Base-by-base conservation (phyloP, 1,140 invertebrate species). In the Temnothorax curvispinosus region DNA sequence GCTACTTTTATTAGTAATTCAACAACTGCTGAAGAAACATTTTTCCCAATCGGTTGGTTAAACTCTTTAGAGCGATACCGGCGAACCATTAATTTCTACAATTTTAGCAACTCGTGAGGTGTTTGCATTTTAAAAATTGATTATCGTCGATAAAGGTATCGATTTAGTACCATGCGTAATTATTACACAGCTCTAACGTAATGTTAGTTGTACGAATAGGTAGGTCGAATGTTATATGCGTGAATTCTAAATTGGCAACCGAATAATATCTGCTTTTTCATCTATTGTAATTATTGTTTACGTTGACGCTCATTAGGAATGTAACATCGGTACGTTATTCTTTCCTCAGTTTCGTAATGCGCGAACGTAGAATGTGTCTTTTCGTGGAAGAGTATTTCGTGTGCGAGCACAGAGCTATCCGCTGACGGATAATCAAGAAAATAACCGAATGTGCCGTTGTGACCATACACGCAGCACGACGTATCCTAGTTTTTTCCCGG, bases 1-100 rank as follows among this genome's bases (percentile, higher is more conserved):
- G 50, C 52, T 47, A 74, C 41, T 84, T 84, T 84, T 75, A 62
- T 75, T 62, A 75, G 41, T 50, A 75, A 47, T 84, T 84, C 21
- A 38, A 47, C 41, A 58, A 74, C n/a, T 47, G 52, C 44, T 8
- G 54, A 50, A 84, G 27, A 44, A 62, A 27, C 41, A 75, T 44
- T 75, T 41, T 84, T 72, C 18, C 32, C 69, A 58, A 82, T 21
- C 38, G 38, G 2, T 27, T 38, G 18, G 47, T 56, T 60, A 67
- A 52, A 69, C 35, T 41, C n/a, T 27, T 81, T 21, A 13, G 15
- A 56, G 0, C 35, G 44, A 7, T 58, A 56, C 2, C 13, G 2
- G 4, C 2, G 21, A 35, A n/a, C 47, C 50, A 13, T 44, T 44
- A 58, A 81, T 58, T 44, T 81, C n/a, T n/a, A 35, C 38, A 81